phyloP scores from a whole-genome alignment of 35 echinoderm and acorn worm genomes.

The Stichopus chloronotus region DNA sequence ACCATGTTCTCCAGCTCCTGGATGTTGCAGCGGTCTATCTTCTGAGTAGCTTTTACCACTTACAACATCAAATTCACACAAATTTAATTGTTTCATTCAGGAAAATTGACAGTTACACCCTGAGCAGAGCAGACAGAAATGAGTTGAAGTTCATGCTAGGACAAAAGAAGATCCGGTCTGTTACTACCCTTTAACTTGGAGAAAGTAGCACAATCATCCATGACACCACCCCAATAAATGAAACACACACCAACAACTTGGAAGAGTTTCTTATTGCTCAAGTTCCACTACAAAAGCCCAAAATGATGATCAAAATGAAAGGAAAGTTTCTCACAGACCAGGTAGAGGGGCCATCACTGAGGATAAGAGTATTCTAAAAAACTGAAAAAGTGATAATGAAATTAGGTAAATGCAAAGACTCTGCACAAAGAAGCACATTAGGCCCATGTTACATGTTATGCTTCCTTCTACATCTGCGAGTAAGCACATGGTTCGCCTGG shows the following conservation, averaged over 20 bases:
- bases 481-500: too few relatives aligned
- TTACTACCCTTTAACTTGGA: too few relatives aligned
- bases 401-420: too few relatives aligned
- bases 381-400: not conserved
- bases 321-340: not conserved
- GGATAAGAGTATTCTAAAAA: not conserved
- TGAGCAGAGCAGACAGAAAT: not conserved
- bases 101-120: not conserved
- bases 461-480: too few relatives aligned
- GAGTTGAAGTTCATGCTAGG: not conserved
- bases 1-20: not conserved
- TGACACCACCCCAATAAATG: not conserved
- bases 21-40: not conserved
- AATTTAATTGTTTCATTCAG: not conserved
- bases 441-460: too few relatives aligned
- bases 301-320: not conserved
- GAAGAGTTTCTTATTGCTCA: not conserved
- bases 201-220: too few relatives aligned
- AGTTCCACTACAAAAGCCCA: not conserved
- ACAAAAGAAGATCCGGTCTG: not conserved
- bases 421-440: too few relatives aligned
- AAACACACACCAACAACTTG: not conserved
- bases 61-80: not conserved
- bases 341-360: not conserved
- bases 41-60: not conserved